Evolutionary conservation across 2,888 invertebrate genomes (phyloP), one percentile per base, ranked within the genome.

Genomic region (Drosophila koepferae): DNA sequence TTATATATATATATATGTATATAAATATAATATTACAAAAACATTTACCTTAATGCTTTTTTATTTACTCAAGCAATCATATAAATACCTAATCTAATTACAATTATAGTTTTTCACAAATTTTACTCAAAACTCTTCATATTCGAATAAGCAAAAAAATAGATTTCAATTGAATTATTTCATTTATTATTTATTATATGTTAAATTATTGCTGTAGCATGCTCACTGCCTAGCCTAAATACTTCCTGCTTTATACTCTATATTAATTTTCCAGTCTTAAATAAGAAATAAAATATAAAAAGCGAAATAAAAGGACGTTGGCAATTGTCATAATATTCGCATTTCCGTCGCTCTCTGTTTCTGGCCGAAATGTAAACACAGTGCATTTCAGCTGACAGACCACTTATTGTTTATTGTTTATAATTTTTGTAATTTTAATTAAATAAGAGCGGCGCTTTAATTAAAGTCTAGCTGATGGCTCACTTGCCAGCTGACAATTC

Each of bases 351-450:
- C 23, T 38, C 41, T 34, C 23, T 36, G 18, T 34, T 61, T 53
- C 68, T 58, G 72, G 82, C 68, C 59, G 48, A 51, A 88, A 86
- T 72, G 89, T 81, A 89, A 89, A 81, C 72, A 89, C 14, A 53
- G 16, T 9, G 53, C 16, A 34, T 20, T 77, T 62, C 74, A 85
- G 56, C 63, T 63, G 73, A n/a, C 78, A 68, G 69, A 51, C 62
- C 58, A 65, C 63, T 75, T 61, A 62, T 80, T 71, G 75, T 75
- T 67, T 78, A 86, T 81, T 86, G 89, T 86, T 84, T 86, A 89
- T 89, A 83, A 86, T 81, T 80, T 89, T 84, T 89, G 69, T 84
- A 89, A 87, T 86, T 84, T 84, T 84, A 81, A 84, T 84, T 89
- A 89, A 84, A 85, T 89, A 89, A 74, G 70, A 74, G 44, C 63